Evolutionary conservation across 2,888 invertebrate species (phyloP), one percentile per base, ranked within the genome.

Genomic region (Eupithecia centaureata): DNA sequence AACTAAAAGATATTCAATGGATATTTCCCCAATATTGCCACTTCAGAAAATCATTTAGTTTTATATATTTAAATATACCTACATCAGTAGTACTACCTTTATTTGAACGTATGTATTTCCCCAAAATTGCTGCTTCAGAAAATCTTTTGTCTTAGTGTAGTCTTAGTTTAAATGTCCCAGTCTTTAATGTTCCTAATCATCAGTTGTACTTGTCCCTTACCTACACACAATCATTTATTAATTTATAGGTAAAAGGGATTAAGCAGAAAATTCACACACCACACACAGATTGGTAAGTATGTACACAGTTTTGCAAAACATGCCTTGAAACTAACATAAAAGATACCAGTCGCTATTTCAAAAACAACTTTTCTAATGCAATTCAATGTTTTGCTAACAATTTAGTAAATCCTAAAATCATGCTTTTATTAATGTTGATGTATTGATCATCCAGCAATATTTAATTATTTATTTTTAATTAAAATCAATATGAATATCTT

Each of bases 161-260:
- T n/a, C n/a, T n/a, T n/a, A n/a, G n/a, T n/a, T n/a, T n/a, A n/a
- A n/a, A n/a, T n/a, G n/a, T n/a, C n/a, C n/a, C 5, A 27, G 7
- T 27, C 13, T 51, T n/a, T n/a, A n/a, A 4, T 38, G n/a, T 22
- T 8, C 10, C 10, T 2, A 12, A n/a, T n/a, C 25, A 42, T 2
- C 2, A 42, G 5, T 13, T 13, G 33, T 4, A n/a, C 12, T n/a
- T 2, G 22, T 18, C 22, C 22, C 15, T 28, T 47, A 25, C 58
- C 60, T 42, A 58, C 30, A 66, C 63, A 0, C n/a, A 47, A 1
- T 12, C n/a, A 47, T 66, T 70, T 61, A 63, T 33, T 67, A 51
- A 69, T 71, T 90, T 90, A 82, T 91, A 91, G 91, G 91, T 89
- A 91, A 91, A 90, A 86, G 79, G 76, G 89, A 91, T 67, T 91